These are phyloP conservation scores for Salvelinus fontinalis DNA, from an alignment of 2,113 vertebrate species.

Conservation along the genomic window DNA sequence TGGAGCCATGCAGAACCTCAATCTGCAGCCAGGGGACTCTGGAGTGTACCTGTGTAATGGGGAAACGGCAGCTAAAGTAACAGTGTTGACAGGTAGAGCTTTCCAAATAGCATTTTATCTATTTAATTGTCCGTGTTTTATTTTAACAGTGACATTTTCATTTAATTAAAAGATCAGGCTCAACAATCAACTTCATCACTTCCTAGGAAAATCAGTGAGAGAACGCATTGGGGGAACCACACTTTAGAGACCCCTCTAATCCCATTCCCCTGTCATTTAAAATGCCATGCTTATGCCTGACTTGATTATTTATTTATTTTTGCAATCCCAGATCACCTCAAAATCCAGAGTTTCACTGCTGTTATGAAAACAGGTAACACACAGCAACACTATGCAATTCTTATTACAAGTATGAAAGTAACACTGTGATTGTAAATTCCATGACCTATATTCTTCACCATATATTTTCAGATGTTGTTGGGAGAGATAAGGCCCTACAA, in stretches of 20 bases:
- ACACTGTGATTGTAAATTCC: too few species aligned
- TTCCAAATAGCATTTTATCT: neutral
- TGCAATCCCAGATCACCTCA: slow-evolving; percentile 11
- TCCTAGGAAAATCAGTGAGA: neutral
- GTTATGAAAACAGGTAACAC: slow-evolving; percentile 22
- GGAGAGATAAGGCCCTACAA: slow-evolving; percentile 28
- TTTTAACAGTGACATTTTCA: too few species aligned
- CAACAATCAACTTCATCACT: slow-evolving; percentile 7
- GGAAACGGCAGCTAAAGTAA: slow-evolving; percentile 29
- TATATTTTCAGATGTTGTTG: slow-evolving; percentile 29
- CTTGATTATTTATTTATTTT: too few species aligned
- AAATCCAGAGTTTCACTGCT: neutral
- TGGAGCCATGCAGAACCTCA: slow-evolving; percentile 52
- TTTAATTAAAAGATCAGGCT: neutral
- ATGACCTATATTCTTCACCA: neutral
- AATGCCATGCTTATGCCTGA: too few species aligned
- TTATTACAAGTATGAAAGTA: too few species aligned
- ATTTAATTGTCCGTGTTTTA: too few species aligned
- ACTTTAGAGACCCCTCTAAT: too few species aligned
- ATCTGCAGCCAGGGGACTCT: slow-evolving; percentile 52
- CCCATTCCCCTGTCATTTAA: too few species aligned
- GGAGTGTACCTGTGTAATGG: slow-evolving; percentile 63
- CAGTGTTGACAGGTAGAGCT: slow-evolving; percentile 40
- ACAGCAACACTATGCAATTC: neutral
- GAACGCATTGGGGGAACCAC: too few species aligned